These are phyloP conservation scores for Probaryconus sp. DNA, from an alignment of 1,140 invertebrate genomes.

Conservation along the genomic window DNA sequence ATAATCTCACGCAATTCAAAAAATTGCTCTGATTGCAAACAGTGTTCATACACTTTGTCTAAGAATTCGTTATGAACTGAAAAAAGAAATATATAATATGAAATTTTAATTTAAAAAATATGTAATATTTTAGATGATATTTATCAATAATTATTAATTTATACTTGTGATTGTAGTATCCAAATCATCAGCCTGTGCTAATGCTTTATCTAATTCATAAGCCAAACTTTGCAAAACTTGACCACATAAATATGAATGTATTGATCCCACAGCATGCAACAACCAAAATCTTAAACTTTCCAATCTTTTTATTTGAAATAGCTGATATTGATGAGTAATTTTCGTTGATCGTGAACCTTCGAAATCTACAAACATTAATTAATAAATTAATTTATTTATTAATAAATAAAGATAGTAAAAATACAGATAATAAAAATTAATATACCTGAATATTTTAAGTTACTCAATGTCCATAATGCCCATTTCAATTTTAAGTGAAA, in stretches of 20 bases:
- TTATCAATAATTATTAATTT: too few species aligned
- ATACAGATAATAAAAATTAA: neutral
- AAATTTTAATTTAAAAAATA: neutral
- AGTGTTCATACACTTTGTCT: conserved; percentile 74
- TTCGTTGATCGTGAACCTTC: conserved; percentile 61
- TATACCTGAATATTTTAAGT: conserved; percentile 78
- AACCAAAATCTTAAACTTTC: conserved; percentile 81
- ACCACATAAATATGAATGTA: conserved; percentile 83
- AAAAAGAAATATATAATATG: conserved; percentile 41
- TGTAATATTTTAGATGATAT: too few species aligned
- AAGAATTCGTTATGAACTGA: conserved; percentile 74
- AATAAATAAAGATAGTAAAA: neutral
- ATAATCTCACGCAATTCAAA: conserved; percentile 70
- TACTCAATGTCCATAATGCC: conserved; percentile 81
- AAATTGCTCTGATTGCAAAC: conserved; percentile 73
- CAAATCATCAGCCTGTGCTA: conserved; percentile 77
- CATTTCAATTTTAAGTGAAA: conserved; percentile 83
- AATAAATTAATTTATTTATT: neutral
- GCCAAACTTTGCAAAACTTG: conserved; percentile 81
- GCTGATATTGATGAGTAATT: conserved; percentile 64
- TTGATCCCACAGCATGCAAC: conserved; percentile 81
- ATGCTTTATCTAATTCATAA: conserved; percentile 74
- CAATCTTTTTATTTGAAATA: conserved; percentile 77
- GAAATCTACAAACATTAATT: conserved; percentile 63
- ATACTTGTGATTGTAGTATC: conserved; percentile 75